Conservation (phyloP, 2,888 invertebrate species). For the Leptogaster cylindrica region DNA sequence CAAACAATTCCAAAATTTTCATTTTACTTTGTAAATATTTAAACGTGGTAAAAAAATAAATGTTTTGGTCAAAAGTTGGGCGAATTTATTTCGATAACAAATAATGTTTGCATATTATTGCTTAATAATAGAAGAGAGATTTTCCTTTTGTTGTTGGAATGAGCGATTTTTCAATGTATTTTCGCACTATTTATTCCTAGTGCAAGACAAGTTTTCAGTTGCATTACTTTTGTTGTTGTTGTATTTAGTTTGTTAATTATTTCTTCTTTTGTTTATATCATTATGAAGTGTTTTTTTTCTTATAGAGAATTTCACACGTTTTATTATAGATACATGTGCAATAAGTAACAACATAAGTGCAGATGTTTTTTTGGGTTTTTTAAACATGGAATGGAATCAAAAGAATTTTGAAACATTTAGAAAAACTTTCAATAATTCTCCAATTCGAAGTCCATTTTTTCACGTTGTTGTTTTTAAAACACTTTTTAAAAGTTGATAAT, state of each 20-base stretch:
- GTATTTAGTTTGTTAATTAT: conserved; percentile 25
- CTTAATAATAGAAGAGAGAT: not conserved
- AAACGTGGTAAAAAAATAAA: conserved; percentile 1
- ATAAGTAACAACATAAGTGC: too few species aligned
- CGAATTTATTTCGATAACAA: not conserved
- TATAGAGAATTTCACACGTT: conserved; percentile 2
- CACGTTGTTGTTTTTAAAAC: too few species aligned
- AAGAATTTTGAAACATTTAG: not conserved
- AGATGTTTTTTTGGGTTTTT: too few species aligned
- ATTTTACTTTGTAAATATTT: conserved; percentile 39
- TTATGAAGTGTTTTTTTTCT: not conserved
- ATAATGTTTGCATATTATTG: not conserved
- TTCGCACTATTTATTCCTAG: not conserved
- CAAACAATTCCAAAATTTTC: conserved; percentile 15
- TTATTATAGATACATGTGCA: not conserved
- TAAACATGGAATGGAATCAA: too few species aligned
- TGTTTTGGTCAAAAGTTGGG: not conserved
- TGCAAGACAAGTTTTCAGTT: not conserved
- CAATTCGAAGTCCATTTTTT: too few species aligned
- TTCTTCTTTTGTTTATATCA: conserved; percentile 5
- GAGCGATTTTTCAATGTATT: conserved; percentile 7
- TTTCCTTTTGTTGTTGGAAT: conserved; percentile 25
- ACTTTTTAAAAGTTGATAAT: too few species aligned
- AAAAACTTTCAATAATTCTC: too few species aligned
- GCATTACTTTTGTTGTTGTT: conserved; percentile 16